Percentiles rank a stretch among this genome's conserved stretches.
These are phyloP conservation scores for Reticulitermes speratus DNA, from an alignment of 1,140 invertebrate species.

Conservation along the genomic window DNA sequence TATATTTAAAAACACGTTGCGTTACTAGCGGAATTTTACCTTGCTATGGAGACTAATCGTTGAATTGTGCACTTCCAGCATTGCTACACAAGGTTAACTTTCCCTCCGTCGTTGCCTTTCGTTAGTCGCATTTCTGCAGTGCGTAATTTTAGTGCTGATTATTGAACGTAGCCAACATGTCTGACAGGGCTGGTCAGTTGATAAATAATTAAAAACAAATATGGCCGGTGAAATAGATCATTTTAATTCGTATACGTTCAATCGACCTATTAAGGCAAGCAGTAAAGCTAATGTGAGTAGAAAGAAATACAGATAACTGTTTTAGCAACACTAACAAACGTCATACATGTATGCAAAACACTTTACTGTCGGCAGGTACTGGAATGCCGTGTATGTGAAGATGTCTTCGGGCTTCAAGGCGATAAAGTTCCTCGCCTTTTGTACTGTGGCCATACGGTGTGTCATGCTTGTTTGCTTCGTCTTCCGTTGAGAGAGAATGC, in stretches of 20 bases:
- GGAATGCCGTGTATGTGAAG: slow-evolving; percentile 64
- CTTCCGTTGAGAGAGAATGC: slow-evolving; percentile 51
- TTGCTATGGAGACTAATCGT: too few species aligned
- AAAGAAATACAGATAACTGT: neutral
- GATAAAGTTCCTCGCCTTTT: slow-evolving; percentile 61
- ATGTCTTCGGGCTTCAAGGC: slow-evolving; percentile 60
- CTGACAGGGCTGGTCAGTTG: neutral
- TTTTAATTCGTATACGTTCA: slow-evolving; percentile 21
- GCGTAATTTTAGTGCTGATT: too few species aligned
- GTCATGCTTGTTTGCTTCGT: slow-evolving; percentile 58
- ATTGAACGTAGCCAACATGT: neutral
- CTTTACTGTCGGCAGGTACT: slow-evolving; percentile 45
- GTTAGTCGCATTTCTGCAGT: too few species aligned
- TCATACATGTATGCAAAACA: neutral
- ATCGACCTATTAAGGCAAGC: neutral
- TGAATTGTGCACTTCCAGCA: too few species aligned
- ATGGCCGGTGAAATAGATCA: slow-evolving; percentile 26
- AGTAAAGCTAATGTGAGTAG: slow-evolving; percentile 23
- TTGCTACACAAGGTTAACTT: too few species aligned
- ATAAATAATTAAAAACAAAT: neutral
- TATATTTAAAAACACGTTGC: too few species aligned
- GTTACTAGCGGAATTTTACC: too few species aligned
- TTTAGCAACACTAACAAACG: neutral
- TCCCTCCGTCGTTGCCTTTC: too few species aligned
- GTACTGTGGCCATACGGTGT: slow-evolving; percentile 63